Conservation (phyloP, 2,797 vertebrate species). For the Vireo griseus region DNA sequence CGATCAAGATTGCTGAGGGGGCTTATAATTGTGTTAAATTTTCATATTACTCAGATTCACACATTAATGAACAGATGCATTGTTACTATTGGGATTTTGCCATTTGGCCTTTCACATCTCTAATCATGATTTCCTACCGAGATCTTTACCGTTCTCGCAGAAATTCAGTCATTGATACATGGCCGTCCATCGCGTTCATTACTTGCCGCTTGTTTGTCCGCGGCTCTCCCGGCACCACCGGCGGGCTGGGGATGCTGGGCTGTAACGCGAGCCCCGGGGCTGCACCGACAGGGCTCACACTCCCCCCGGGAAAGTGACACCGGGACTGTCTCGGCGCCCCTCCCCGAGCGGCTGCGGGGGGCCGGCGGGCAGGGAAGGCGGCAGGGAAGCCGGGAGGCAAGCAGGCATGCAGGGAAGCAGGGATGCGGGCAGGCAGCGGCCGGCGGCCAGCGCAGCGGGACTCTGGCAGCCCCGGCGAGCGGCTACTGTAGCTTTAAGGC, state of each 20-base stretch:
- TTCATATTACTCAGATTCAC: slow-evolving; percentile 58
- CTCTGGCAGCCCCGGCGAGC: background rate
- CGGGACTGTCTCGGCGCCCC: background rate
- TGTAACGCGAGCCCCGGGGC: background rate
- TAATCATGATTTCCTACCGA: slow-evolving; percentile 20
- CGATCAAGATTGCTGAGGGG: slow-evolving; percentile 36
- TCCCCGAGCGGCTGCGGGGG: background rate
- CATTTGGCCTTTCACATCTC: slow-evolving; percentile 58
- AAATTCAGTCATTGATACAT: background rate
- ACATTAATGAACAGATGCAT: slow-evolving; percentile 60
- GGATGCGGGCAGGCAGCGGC: background rate
- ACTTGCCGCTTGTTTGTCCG: background rate
- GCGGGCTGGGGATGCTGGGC: background rate
- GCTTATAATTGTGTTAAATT: slow-evolving; percentile 58
- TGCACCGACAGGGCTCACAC: rapidly evolving
- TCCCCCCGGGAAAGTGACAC: background rate
- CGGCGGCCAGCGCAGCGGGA: background rate
- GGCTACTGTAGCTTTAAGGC: slow-evolving; percentile 64
- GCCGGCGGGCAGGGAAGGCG: background rate
- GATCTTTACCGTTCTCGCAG: slow-evolving; percentile 9
- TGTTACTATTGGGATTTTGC: slow-evolving; percentile 65
- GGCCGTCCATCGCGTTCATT: background rate
- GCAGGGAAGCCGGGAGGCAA: background rate
- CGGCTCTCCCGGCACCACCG: background rate
- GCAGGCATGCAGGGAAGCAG: background rate